Evolutionary conservation across 2,888 invertebrate genomes (phyloP).

Genomic region (Drosophila rellima): DNA sequence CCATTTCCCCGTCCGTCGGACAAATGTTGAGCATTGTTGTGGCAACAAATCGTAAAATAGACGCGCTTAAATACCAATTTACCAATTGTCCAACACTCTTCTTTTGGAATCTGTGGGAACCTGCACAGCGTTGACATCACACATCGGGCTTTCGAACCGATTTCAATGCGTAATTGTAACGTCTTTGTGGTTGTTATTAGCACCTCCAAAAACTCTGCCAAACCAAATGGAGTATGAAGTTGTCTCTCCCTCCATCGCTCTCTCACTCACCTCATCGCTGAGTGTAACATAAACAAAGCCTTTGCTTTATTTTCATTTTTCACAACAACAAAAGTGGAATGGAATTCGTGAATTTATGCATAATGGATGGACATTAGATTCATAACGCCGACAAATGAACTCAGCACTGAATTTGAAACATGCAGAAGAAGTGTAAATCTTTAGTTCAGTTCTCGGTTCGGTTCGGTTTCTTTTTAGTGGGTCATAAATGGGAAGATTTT

Average conservation of each 20-base stretch:
- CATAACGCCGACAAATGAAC: constrained; percentile 70
- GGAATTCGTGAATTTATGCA: constrained; percentile 83
- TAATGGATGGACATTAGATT: constrained; percentile 79
- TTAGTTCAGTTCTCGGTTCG: constrained; percentile 39
- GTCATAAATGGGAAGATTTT: constrained; percentile 80
- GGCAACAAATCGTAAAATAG: constrained; percentile 60
- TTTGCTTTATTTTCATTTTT: constrained; percentile 54
- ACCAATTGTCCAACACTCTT: constrained; percentile 73
- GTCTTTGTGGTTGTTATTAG: constrained; percentile 81
- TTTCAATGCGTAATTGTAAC: constrained; percentile 83
- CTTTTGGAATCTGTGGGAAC: constrained; percentile 66
- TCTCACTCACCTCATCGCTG: constrained; percentile 50
- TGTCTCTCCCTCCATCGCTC: constrained; percentile 2
- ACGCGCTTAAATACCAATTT: constrained; percentile 68
- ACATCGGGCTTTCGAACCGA: constrained; percentile 70
- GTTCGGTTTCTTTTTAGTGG: constrained; percentile 68
- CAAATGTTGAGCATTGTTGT: constrained; percentile 64
- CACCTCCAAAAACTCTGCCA: constrained; percentile 62
- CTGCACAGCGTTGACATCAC: constrained; percentile 73
- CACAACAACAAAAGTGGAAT: constrained; percentile 15
- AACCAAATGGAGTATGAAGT: constrained; percentile 83
- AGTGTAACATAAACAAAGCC: constrained; percentile 67
- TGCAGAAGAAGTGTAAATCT: constrained; percentile 1
- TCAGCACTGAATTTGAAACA: constrained; percentile 26
- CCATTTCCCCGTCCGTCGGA: constrained; percentile 20